phyloP scores from a whole-genome alignment of 2,797 vertebrate genomes.

The Lophius americanus region DNA sequence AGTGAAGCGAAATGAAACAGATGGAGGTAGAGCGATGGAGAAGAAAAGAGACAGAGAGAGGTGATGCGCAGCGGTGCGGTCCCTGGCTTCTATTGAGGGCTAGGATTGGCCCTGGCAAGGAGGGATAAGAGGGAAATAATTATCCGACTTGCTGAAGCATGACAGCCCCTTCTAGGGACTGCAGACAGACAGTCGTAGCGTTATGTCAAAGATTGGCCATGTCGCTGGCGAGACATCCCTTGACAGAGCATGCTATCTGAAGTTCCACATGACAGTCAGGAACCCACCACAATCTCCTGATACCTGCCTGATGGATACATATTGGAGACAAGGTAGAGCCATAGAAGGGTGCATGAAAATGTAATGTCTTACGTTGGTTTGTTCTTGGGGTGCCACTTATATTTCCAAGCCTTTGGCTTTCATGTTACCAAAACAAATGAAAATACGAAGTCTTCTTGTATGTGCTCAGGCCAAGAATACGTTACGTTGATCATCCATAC shows the following conservation, averaged over 20 bases:
- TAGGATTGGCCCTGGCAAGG: constrained; percentile 81
- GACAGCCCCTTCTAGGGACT: constrained; percentile 80
- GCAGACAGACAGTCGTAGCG: constrained; percentile 78
- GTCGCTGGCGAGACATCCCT: constrained; percentile 75
- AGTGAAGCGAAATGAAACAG: constrained; percentile 70
- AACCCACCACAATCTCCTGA: constrained; percentile 34
- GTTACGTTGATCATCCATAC: constrained; percentile 6
- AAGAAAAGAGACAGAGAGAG: constrained; percentile 65
- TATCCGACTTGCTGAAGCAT: constrained; percentile 87
- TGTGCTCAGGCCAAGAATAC: constrained; percentile 10
- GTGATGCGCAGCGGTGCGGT: constrained; percentile 69
- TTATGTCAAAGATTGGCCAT: constrained; percentile 80
- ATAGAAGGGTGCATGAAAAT: constrained; percentile 14
- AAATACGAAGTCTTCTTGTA: constrained; percentile 20
- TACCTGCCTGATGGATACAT: constrained; percentile 53
- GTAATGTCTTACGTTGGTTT: no score
- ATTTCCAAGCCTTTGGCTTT: constrained; percentile 14
- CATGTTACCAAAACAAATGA: background rate
- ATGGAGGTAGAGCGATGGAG: constrained; percentile 70
- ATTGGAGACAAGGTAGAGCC: constrained; percentile 26
- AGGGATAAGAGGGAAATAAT: constrained; percentile 89
- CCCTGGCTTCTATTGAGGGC: constrained; percentile 80
- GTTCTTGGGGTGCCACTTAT: background rate
- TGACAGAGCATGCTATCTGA: constrained; percentile 76
- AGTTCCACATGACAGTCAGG: constrained; percentile 63